A percentile compares a stretch with the other conserved stretches of the same genome.
phyloP scores from a whole-genome alignment of 2,113 vertebrate genomes.

The Hipposideros armiger region DNA sequence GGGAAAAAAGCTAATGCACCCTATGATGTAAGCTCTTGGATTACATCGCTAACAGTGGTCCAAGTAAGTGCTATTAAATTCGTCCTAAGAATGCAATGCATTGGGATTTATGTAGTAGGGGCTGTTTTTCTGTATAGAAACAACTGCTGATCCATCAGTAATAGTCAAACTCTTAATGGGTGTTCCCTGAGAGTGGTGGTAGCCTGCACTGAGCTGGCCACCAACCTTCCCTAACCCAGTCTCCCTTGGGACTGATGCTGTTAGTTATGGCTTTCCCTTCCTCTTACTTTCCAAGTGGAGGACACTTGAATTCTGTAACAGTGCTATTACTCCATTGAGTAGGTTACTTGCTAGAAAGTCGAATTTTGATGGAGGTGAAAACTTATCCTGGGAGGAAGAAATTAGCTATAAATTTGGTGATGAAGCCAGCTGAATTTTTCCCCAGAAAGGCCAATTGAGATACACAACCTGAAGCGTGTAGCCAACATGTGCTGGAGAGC shows the following conservation, averaged over 20 bases:
- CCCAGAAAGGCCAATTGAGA: neutral
- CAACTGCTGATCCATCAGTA: neutral
- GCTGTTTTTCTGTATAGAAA: neutral
- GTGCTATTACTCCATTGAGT: neutral
- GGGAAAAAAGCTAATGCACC: neutral
- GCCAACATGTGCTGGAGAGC: neutral
- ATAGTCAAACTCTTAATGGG: neutral
- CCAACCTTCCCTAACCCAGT: neutral
- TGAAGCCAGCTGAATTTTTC: neutral
- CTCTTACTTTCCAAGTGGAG: neutral
- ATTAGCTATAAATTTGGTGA: constrained; percentile 10
- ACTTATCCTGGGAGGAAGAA: neutral
- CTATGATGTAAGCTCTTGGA: constrained; percentile 47
- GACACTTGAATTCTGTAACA: neutral
- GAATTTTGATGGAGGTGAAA: constrained; percentile 33
- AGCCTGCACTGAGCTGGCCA: neutral
- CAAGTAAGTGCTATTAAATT: neutral
- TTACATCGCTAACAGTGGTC: constrained; percentile 24
- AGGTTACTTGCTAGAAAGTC: neutral
- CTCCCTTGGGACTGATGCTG: neutral
- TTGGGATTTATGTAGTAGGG: neutral
- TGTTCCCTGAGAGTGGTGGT: constrained; percentile 7
- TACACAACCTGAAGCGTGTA: neutral
- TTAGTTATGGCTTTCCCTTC: neutral
- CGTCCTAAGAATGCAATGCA: neutral